Base-by-base conservation (phyloP, 1,140 invertebrate species). In the Achatina immaculata region DNA sequence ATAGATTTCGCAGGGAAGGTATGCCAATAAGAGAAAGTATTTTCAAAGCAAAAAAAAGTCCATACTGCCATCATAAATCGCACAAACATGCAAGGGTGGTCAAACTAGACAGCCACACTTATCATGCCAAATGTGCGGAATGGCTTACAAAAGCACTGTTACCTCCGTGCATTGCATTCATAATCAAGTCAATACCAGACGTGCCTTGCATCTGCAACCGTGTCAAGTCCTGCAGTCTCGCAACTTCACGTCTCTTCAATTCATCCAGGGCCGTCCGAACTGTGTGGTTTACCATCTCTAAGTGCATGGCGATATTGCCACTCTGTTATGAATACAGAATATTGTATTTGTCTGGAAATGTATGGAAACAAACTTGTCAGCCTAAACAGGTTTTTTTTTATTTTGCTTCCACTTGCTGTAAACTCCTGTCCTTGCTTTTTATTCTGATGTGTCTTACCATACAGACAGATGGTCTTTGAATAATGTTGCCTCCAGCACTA, bases 191-290 rank as follows among this genome's bases (percentile, higher is more conserved):
- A 87, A 82, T 89, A 89, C 87, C 88, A 79, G 86, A 90, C 94
- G 89, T 94, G 94, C 83, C 51, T 71, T 87, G 85, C 73, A 88
- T 85, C 90, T 95, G 93, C 90, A 92, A 94, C 92, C 81, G 93
- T 28, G 92, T 92, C 34, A 96, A 90, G 78, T 95, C 93, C 28
- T 95, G 93, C 0, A 99, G 91, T 42, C 94, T 88, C 69, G 96
- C 94, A 65, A 99, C 85, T 92, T 99, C 98, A 43, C 94, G 93
- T 71, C 98, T 92, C 91, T 99, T 99, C 28, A 99, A 93, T 92
- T 99, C 97, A 90, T 99, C 97, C 34, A 99, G 90, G 91, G 95
- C 95, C 1, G 94, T 94, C 83, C 97, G 93, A 0, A 99, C 94
- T 88, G 96, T 94, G 88, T 98, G 96, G 89, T 94, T 94, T 0